Conservation (phyloP, 35 echinoderm and acorn worm species). For the Nesometra sesokonis region DNA sequence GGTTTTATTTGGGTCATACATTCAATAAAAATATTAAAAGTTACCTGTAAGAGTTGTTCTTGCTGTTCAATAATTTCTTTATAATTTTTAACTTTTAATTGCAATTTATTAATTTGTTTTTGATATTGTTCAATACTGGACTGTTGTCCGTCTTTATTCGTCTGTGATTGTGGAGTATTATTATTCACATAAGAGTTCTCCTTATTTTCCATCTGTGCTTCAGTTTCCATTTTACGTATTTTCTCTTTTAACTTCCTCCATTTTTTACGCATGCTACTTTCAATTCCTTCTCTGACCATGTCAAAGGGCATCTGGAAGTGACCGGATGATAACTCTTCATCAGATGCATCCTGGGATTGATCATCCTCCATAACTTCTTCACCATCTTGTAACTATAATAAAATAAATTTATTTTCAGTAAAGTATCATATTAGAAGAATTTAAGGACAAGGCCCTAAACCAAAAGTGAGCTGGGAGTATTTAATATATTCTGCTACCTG, state of each 20-base stretch:
- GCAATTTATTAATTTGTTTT: constrained; percentile 60
- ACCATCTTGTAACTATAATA: background rate
- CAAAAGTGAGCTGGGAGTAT: no score
- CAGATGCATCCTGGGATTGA: constrained; percentile 47
- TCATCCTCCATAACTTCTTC: background rate
- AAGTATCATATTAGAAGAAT: no score
- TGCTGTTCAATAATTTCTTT: constrained; percentile 84
- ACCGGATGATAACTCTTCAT: constrained; percentile 72
- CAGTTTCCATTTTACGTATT: constrained; percentile 87
- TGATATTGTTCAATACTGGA: background rate
- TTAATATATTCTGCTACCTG: no score
- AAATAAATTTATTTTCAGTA: no score
- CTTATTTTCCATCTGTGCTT: constrained; percentile 37
- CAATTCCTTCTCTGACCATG: constrained; percentile 95
- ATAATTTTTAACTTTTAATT: constrained; percentile 64
- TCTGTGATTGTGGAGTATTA: background rate
- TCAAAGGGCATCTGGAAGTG: constrained; percentile 99
- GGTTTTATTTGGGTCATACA: background rate
- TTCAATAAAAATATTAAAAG: background rate
- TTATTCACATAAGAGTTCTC: constrained; percentile 38
- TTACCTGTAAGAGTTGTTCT: constrained; percentile 84
- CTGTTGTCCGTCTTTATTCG: constrained; percentile 5
- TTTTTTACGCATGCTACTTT: constrained; percentile 66
- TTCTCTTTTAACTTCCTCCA: constrained; percentile 78
- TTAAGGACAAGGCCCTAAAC: no score